Evolutionary conservation across 2,113 vertebrate species (phyloP), one percentile per base, ranked within the genome.

Genomic region (Corvus cornix): DNA sequence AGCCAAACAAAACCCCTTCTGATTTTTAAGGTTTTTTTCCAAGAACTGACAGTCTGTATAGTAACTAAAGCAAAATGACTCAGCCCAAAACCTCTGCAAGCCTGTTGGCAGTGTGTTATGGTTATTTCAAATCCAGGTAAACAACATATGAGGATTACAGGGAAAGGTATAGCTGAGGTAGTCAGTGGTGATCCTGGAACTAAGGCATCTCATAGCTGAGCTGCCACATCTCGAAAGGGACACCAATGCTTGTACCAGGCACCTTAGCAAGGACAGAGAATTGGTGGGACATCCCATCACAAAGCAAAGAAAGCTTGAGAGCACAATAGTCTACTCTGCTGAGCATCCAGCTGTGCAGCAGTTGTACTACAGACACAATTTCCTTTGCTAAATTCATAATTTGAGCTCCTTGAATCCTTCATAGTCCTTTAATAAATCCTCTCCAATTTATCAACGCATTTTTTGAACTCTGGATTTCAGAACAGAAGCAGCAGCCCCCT

Each of bases 381-480:
- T 76, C 18, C 16, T 83, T 52, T 86, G 18, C 7, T 93, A 80
- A 53, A 88, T 83, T 39, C 41, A 28, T 62, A 26, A 63, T 59
- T 44, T 79, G 39, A 90, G 6, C 18, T 77, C 30, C 23, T 64
- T 39, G 55, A 80, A 33, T 80, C 27, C 9, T 72, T 84, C 37
- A 28, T 5, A 82, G 48, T 60, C 30, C 15, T 74, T 78, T 79
- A 91, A 76, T 72, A 93, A 87, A 91, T 52, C 24, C 23, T 82
- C 13, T 75, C 39, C 48, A 79, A 52, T 85, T 91, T 89, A 79
- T 82, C 66, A 75, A 17, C 31, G n/a, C 5, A 35, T 22, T 79
- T 75, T 87, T 44, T 94, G 31, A 84, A 49, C 44, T 86, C 46
- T 53, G 26, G 18, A 35, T 74, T 93, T 92, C 69, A 79, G 28